Percentiles rank a stretch among this genome's conserved stretches.
These are phyloP conservation scores for Glossophaga mutica DNA, from an alignment of 2,797 vertebrate species.

Conservation along the genomic window DNA sequence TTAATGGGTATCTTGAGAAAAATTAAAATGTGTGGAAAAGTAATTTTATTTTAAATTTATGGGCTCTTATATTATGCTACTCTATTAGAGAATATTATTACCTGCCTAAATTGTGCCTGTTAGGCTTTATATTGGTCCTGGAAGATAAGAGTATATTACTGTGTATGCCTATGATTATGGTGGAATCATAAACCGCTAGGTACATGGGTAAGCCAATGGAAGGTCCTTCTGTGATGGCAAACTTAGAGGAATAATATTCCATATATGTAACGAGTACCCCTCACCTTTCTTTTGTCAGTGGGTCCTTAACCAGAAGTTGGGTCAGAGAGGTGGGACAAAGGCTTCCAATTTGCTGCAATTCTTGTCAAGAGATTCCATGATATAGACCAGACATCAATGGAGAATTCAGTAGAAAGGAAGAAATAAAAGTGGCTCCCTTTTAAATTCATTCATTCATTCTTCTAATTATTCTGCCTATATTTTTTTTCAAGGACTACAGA, in stretches of 20 bases:
- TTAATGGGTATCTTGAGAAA: not conserved
- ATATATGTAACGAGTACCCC: not conserved
- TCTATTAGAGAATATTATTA: not conserved
- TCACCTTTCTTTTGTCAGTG: not conserved
- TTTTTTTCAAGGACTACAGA: slow-evolving; percentile 13
- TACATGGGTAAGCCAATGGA: not conserved
- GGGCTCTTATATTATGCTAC: not conserved
- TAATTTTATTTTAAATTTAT: not conserved
- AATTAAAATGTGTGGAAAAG: slow-evolving; percentile 9
- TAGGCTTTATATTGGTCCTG: not conserved
- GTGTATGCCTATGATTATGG: not conserved
- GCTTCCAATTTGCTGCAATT: not conserved
- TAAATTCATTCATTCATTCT: slow-evolving; percentile 9
- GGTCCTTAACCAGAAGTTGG: not conserved
- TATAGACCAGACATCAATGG: not conserved
- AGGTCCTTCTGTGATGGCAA: not conserved
- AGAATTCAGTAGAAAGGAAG: not conserved
- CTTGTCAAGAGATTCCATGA: not conserved
- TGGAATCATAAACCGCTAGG: not conserved
- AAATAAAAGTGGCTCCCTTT: not conserved
- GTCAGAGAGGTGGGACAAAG: not conserved
- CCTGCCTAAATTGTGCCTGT: not conserved
- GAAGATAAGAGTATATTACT: not conserved
- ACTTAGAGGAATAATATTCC: not conserved
- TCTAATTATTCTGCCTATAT: not conserved